Conservation (phyloP, 2,888 invertebrate genomes). For the Caenorhabditis drosophilae region DNA sequence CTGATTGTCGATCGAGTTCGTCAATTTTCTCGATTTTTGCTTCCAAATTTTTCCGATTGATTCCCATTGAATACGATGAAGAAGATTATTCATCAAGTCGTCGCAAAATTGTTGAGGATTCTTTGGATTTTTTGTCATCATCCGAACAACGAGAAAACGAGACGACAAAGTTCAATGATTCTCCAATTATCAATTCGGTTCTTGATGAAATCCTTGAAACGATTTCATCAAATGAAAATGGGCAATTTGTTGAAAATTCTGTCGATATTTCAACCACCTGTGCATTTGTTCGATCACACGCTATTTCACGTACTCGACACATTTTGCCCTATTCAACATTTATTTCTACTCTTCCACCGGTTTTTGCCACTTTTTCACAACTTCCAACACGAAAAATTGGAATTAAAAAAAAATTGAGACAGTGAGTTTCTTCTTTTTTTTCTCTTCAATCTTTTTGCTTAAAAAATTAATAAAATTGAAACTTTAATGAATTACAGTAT, state of each 20-base stretch:
- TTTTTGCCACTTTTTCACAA: conserved; percentile 20
- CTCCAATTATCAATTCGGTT: too few relatives aligned
- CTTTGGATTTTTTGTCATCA: too few relatives aligned
- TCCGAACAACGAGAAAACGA: too few relatives aligned
- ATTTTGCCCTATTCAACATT: conserved; percentile 11
- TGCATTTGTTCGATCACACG: conserved; percentile 23
- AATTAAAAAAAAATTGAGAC: conserved; percentile 23
- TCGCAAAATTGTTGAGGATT: conserved; percentile 19
- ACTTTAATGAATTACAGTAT: too few relatives aligned
- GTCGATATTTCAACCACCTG: conserved; percentile 17
- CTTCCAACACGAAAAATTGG: conserved; percentile 15
- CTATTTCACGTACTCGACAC: conserved; percentile 9
- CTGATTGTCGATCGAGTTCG: too few relatives aligned
- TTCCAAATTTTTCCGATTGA: conserved; percentile 20
- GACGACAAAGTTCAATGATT: too few relatives aligned
- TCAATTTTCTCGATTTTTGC: conserved; percentile 19
- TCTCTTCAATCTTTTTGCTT: too few relatives aligned
- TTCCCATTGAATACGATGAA: conserved; percentile 31
- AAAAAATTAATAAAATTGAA: too few relatives aligned
- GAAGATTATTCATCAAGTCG: conserved; percentile 30
- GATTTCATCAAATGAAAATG: too few relatives aligned
- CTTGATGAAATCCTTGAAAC: too few relatives aligned
- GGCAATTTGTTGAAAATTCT: too few relatives aligned
- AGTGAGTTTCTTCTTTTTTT: too few relatives aligned
- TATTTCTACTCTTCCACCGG: conserved; percentile 20